phyloP scores from a whole-genome alignment of 2,888 invertebrate genomes.

The Acrobasis suavella region DNA sequence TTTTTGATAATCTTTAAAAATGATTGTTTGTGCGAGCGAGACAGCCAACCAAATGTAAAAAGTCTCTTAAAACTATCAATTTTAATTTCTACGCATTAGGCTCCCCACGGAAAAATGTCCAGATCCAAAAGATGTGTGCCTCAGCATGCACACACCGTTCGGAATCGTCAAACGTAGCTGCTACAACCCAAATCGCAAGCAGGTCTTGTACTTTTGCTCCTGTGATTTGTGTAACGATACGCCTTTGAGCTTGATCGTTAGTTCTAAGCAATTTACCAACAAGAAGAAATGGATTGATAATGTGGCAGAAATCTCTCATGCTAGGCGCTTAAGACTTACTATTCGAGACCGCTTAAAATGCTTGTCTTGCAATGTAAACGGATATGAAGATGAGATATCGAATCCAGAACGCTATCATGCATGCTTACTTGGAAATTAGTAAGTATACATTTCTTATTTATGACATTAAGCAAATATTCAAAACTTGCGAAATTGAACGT shows the following conservation, averaged over 20 bases:
- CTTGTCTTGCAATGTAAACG: not conserved
- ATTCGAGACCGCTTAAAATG: not conserved
- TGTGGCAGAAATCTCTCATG: constrained; percentile 60
- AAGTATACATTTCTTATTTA: not conserved
- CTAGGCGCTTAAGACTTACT: constrained; percentile 48
- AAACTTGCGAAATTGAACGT: no score
- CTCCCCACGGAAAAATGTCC: not conserved
- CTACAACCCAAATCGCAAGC: not conserved
- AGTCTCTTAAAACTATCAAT: not conserved
- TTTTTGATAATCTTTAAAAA: no score
- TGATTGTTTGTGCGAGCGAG: no score
- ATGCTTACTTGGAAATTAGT: not conserved
- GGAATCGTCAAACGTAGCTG: constrained; percentile 8
- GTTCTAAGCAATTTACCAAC: constrained; percentile 36
- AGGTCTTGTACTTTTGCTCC: not conserved
- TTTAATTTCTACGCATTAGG: not conserved
- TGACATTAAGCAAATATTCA: no score
- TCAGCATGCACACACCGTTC: constrained; percentile 5
- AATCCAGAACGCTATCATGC: not conserved
- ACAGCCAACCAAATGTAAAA: no score
- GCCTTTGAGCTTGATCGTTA: not conserved
- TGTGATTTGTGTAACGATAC: constrained; percentile 7
- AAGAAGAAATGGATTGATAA: constrained; percentile 63
- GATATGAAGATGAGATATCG: not conserved
- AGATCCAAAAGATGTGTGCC: not conserved